Evolutionary conservation across 2,888 invertebrate genomes (phyloP), one percentile per base, ranked within the genome.

Genomic region (Thecophora atra): DNA sequence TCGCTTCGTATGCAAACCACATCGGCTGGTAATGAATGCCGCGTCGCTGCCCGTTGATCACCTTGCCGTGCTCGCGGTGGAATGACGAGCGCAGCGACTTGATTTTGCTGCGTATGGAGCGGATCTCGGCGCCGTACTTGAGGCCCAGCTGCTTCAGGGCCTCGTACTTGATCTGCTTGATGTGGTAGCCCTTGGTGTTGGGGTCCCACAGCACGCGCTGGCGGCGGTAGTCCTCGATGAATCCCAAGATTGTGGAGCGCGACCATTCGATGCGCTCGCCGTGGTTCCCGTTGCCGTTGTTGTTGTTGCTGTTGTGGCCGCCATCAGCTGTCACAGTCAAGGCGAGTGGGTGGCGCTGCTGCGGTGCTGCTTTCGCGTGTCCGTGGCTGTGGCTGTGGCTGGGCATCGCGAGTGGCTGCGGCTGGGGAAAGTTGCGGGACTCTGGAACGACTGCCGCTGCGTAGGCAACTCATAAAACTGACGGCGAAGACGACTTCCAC

Each of bases 1-100:
- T 85, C 74, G 85, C 84, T 78, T 85, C 85, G 75, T 85, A 85
- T 78, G 85, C 85, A 78, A 85, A 85, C 85, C 85, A 85, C 85
- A 85, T 85, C 75, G 85, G 85, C 77, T 84, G 85, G 79, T 85
- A 85, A 74, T 79, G 81, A 4, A 85, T 79, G 30, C 85, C 85
- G 63, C 84, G 83, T 67, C 76, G 81, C 76, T 83, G 80, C 42
- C 84, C 84, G 71, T 79, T 85, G 51, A 85, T 78, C 77, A 85
- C 85, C 79, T 85, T 85, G 72, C 85, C 85, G 65, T 85, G 85
- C 68, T 85, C 85, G 26, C 85, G 82, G 73, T 85, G 85, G 73
- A 85, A 85, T 62, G 85, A 85, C 71, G 85, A 84, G 63, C 85
- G 83, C 75, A 85, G 76, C 73, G 84, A 84, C 75, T 85, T 85